phyloP scores from a whole-genome alignment of 2,113 vertebrate species.

The Tylochromis polylepis region DNA sequence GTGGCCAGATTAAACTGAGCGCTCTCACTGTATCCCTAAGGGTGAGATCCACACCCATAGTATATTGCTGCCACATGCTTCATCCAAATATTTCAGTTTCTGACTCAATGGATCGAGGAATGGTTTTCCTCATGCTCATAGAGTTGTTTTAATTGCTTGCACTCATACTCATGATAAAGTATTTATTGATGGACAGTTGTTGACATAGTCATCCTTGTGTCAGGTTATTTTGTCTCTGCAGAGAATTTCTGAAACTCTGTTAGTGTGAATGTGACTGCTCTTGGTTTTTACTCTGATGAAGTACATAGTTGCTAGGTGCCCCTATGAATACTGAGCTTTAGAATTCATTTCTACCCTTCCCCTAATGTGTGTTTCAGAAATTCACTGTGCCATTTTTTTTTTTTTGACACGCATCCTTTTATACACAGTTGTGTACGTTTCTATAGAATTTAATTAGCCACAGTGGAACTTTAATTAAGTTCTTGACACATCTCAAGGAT shows the following conservation, averaged over 20 bases:
- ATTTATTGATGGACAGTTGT: not conserved
- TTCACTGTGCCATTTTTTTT: not conserved
- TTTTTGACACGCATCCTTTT: not conserved
- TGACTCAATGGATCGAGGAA: not conserved
- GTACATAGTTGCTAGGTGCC: not conserved
- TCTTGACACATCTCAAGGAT: not conserved
- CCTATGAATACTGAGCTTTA: not conserved
- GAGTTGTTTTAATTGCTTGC: not conserved
- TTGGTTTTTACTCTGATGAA: not conserved
- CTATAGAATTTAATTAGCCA: not conserved
- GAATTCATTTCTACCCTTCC: not conserved
- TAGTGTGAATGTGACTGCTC: not conserved
- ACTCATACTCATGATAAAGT: not conserved
- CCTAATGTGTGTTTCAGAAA: not conserved
- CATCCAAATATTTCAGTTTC: not conserved
- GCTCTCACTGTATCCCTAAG: not conserved
- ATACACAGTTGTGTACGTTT: not conserved
- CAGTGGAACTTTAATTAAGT: not conserved
- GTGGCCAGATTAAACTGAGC: not conserved
- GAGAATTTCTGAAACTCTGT: not conserved
- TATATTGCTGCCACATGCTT: not conserved
- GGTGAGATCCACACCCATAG: not conserved
- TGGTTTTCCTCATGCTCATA: not conserved
- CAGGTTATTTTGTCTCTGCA: not conserved
- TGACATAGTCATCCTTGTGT: not conserved